These are phyloP conservation scores for Microplitis manilae DNA, from an alignment of 2,888 invertebrate species.

Conservation along the genomic window DNA sequence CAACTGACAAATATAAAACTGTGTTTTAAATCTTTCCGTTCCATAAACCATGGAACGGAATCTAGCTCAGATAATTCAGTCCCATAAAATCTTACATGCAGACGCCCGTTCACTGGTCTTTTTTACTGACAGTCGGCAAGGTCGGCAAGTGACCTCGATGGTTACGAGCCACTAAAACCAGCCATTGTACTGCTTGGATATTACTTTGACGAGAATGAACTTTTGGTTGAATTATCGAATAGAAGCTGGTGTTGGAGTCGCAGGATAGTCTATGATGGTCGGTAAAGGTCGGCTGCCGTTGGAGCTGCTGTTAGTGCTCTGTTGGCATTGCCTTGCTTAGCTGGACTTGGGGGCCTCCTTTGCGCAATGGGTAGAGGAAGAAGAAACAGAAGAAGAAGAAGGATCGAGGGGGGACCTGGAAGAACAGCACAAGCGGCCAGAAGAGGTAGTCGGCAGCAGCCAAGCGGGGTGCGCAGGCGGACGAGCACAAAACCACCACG, in stretches of 20 bases:
- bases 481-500: conserved; percentile 43
- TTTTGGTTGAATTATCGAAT: neutral
- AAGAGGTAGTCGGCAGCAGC: conserved; percentile 47
- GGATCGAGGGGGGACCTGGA: conserved; percentile 35
- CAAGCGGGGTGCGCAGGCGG: conserved; percentile 46
- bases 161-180: conserved; percentile 10
- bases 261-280: conserved; percentile 30
- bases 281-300: conserved; percentile 24
- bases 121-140: conserved; percentile 52
- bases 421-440: conserved; percentile 39
- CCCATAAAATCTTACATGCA: neutral
- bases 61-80: neutral
- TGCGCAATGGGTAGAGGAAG: conserved; percentile 45
- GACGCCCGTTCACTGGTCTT: conserved; percentile 6
- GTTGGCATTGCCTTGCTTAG: conserved; percentile 5
- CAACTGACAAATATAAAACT: neutral
- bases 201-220: too few species aligned
- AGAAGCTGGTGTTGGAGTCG: too few species aligned
- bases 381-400: conserved; percentile 38
- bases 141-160: conserved; percentile 55
- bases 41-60: conserved; percentile 29
- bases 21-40: conserved; percentile 2
- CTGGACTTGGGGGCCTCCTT: conserved; percentile 17
- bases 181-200: too few species aligned
- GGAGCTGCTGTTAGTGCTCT: conserved; percentile 33